These are phyloP conservation scores for Orchesella flavescens DNA, from an alignment of 2,888 invertebrate species.

Conservation along the genomic window DNA sequence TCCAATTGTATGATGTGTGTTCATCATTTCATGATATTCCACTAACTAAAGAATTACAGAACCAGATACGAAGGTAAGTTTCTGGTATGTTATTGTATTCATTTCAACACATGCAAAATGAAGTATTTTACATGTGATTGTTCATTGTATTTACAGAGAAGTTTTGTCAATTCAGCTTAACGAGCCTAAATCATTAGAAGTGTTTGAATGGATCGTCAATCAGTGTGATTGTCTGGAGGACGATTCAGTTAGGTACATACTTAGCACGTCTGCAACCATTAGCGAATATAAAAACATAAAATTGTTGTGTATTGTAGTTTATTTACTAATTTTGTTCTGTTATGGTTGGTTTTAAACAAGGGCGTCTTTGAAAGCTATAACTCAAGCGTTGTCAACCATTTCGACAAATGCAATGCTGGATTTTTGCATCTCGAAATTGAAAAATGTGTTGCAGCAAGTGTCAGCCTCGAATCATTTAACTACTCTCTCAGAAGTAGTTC, in stretches of 20 bases:
- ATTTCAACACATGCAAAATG: no score
- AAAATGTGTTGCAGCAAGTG: not conserved
- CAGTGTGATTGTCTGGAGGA: conserved; percentile 11
- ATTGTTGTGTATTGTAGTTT: not conserved
- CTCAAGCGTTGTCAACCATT: conserved; percentile 25
- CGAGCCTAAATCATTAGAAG: conserved; percentile 10
- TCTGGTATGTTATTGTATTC: no score
- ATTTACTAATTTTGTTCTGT: not conserved
- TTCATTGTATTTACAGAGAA: not conserved
- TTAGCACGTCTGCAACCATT: no score
- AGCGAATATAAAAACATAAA: no score
- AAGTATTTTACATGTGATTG: no score
- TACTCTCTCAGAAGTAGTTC: not conserved
- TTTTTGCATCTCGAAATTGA: conserved; percentile 10
- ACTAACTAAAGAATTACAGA: not conserved
- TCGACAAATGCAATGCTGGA: conserved; percentile 9
- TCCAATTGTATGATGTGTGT: conserved; percentile 25
- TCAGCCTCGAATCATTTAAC: not conserved
- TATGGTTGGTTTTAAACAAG: not conserved
- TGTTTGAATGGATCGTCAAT: conserved; percentile 18
- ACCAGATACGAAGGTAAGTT: conserved; percentile 3
- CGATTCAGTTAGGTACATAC: not conserved
- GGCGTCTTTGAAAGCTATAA: conserved; percentile 22
- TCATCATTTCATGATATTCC: not conserved
- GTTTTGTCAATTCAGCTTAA: not conserved